Conservation (phyloP, 1,140 invertebrate genomes). For the Euwallacea similis region DNA sequence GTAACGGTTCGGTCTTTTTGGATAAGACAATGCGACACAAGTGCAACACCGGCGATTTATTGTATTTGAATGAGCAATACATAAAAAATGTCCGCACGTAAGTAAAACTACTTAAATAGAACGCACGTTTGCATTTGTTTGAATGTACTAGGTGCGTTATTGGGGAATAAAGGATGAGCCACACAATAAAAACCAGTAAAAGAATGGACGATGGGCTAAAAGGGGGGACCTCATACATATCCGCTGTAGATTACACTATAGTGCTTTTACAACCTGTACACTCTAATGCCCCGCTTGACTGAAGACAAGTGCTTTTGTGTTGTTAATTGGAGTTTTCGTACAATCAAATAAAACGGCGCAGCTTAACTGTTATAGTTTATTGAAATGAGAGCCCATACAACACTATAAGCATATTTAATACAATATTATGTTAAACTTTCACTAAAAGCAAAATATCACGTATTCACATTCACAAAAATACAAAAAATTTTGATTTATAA, state of each 20-base stretch:
- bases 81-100: not conserved
- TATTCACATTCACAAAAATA: slow-evolving; percentile 51
- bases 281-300: slow-evolving; percentile 27
- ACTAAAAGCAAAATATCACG: slow-evolving; percentile 50
- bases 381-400: slow-evolving; percentile 49
- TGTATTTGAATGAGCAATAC: no score
- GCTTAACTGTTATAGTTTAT: slow-evolving; percentile 39
- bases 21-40: not conserved
- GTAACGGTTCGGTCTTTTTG: no score
- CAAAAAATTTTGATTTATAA: slow-evolving; percentile 43
- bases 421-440: slow-evolving; percentile 43
- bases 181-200: slow-evolving; percentile 9
- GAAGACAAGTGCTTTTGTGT: slow-evolving; percentile 21
- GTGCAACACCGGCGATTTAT: not conserved
- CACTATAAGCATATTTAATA: slow-evolving; percentile 46
- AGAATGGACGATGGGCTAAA: slow-evolving; percentile 17
- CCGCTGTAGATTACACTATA: slow-evolving; percentile 28
- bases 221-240: slow-evolving; percentile 21
- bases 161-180: slow-evolving; percentile 16
- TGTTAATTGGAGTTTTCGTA: slow-evolving; percentile 7
- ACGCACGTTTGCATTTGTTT: slow-evolving; percentile 3
- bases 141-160: not conserved
- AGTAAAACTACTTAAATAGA: slow-evolving; percentile 5
- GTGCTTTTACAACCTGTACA: slow-evolving; percentile 19
- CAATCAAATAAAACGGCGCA: not conserved